Evolutionary conservation across 1,140 invertebrate species (phyloP).

Genomic region (Eupristina koningsbergeri): DNA sequence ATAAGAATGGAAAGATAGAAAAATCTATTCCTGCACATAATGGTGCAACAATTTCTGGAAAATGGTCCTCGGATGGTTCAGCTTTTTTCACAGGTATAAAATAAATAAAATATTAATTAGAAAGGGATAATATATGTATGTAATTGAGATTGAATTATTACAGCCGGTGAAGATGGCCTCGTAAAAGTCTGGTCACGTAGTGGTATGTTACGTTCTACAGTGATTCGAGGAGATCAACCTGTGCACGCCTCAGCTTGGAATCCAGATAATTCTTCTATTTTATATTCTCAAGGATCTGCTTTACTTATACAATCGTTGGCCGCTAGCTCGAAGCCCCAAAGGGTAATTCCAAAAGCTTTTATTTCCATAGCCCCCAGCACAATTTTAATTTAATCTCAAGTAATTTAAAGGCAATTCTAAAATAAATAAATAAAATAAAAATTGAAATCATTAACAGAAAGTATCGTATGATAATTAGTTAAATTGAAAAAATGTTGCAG

Average conservation of each 20-base stretch:
- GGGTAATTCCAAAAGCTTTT: constrained; percentile 73
- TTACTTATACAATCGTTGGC: constrained; percentile 93
- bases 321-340: constrained; percentile 88
- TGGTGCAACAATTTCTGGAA: constrained; percentile 87
- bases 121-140: background rate
- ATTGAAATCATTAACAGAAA: too few species aligned
- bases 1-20: constrained; percentile 91
- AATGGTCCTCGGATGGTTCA: constrained; percentile 95
- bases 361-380: too few species aligned
- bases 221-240: constrained; percentile 85
- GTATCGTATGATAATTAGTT: too few species aligned
- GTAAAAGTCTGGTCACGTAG: constrained; percentile 97
- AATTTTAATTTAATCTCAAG: background rate
- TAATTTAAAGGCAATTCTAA: background rate
- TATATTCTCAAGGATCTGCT: constrained; percentile 88
- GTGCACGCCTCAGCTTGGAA: constrained; percentile 92
- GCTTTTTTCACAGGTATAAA: constrained; percentile 87
- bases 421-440: background rate
- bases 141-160: constrained; percentile 28
- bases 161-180: constrained; percentile 95
- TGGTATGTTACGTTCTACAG: constrained; percentile 93
- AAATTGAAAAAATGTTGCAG: constrained; percentile 72
- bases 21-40: constrained; percentile 94
- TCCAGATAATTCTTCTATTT: constrained; percentile 86
- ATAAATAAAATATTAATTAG: constrained; percentile 2